These are phyloP conservation scores for Meteorus colon DNA, from an alignment of 2,888 invertebrate species.

Conservation along the genomic window DNA sequence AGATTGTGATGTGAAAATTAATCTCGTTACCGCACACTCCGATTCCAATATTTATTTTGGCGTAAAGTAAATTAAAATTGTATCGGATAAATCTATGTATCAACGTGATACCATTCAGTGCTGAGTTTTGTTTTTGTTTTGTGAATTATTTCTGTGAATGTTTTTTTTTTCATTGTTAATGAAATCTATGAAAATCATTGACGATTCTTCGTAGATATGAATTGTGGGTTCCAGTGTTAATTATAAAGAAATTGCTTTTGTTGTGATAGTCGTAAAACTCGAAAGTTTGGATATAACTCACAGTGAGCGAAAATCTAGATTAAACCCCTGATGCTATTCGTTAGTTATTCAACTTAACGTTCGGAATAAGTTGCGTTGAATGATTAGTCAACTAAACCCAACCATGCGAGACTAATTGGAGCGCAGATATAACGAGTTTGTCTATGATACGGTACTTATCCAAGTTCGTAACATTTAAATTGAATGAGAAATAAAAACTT, in stretches of 20 bases:
- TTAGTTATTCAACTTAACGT: conserved; percentile 48
- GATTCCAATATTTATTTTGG: too few species aligned
- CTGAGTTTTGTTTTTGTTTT: too few species aligned
- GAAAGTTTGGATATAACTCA: conserved; percentile 4
- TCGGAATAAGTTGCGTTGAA: conserved; percentile 51
- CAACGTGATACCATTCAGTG: too few species aligned
- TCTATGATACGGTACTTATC: conserved; percentile 8
- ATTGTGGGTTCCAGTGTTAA: neutral
- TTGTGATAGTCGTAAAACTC: neutral
- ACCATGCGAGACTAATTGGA: conserved; percentile 50
- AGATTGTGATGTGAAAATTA: too few species aligned
- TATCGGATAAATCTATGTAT: too few species aligned
- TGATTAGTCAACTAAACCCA: conserved; percentile 48
- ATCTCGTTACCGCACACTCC: too few species aligned
- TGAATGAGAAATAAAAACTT: conserved; percentile 25
- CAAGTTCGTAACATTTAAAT: conserved; percentile 30
- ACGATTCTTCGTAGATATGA: neutral
- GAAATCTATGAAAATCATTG: neutral
- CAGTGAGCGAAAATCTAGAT: conserved; percentile 6
- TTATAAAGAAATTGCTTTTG: conserved; percentile 3
- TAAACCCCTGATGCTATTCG: conserved; percentile 40
- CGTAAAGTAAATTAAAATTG: too few species aligned
- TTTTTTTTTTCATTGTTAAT: too few species aligned
- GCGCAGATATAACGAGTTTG: conserved; percentile 33
- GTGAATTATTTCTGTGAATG: too few species aligned